Conservation (phyloP, 2,888 invertebrate genomes). For the Blastobasis adustella region DNA sequence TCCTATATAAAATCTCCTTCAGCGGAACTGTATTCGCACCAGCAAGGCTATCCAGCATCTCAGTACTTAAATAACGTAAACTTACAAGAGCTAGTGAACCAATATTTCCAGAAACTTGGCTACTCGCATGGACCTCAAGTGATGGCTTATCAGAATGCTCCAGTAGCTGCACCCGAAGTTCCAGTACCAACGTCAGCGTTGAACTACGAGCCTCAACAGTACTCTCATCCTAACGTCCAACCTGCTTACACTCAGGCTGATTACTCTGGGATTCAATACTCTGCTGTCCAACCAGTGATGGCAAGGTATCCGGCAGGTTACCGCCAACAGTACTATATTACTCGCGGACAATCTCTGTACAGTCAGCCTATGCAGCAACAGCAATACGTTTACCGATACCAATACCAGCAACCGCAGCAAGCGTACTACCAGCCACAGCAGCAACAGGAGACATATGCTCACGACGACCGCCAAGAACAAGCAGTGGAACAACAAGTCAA, state of each 20-base stretch:
- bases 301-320: conserved; percentile 58
- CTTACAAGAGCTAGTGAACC: conserved; percentile 69
- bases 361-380: conserved; percentile 44
- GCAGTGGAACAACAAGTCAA: conserved; percentile 9
- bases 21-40: conserved; percentile 59
- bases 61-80: conserved; percentile 71
- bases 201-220: conserved; percentile 45
- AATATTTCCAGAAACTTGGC: conserved; percentile 67
- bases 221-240: conserved; percentile 51
- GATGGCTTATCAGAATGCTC: conserved; percentile 42
- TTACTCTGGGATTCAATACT: conserved; percentile 62
- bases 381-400: conserved; percentile 51
- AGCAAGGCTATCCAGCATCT: conserved; percentile 70
- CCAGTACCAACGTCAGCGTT: conserved; percentile 18
- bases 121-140: conserved; percentile 55
- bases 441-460: conserved; percentile 30
- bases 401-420: conserved; percentile 42
- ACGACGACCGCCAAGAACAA: conserved; percentile 17
- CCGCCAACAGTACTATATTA: conserved; percentile 38
- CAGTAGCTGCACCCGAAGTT: conserved; percentile 24
- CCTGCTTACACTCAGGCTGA: conserved; percentile 61
- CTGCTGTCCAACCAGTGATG: conserved; percentile 67
- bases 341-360: conserved; percentile 43
- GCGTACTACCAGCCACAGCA: conserved; percentile 43
- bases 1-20: conserved; percentile 70